Percentiles rank a stretch among this genome's conserved stretches.
These are phyloP conservation scores for Delichon dasypus DNA, from an alignment of 2,797 vertebrate species.

Conservation along the genomic window DNA sequence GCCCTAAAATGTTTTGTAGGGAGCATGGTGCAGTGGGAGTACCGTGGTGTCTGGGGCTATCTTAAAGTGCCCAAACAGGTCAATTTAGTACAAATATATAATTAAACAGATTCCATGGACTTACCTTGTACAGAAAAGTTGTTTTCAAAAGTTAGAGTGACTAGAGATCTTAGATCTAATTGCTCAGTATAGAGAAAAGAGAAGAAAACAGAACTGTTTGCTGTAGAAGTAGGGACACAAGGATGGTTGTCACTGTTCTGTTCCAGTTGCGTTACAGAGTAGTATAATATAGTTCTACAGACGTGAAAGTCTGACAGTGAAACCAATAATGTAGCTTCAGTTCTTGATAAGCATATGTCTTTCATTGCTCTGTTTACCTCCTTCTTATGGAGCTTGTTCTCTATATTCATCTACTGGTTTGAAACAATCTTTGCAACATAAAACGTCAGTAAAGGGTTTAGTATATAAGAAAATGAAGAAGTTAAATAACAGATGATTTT, in stretches of 20 bases:
- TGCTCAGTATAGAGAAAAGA: not conserved
- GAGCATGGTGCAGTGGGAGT: not conserved
- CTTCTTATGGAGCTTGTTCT: not conserved
- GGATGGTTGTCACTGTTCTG: not conserved
- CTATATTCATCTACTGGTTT: not conserved
- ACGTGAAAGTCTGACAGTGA: not conserved
- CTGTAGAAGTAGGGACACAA: not conserved
- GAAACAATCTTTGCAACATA: not conserved
- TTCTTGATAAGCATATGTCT: not conserved
- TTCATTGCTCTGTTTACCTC: not conserved
- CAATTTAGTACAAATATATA: not conserved
- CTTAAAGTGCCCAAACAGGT: not conserved
- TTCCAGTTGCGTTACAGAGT: not conserved
- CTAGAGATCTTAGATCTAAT: not conserved
- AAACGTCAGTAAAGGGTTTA: not conserved
- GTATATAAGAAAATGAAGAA: not conserved
- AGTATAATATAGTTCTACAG: not conserved
- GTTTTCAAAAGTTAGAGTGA: not conserved
- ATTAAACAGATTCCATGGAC: not conserved
- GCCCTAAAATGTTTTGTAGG: not conserved
- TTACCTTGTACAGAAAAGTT: not conserved
- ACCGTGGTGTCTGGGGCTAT: not conserved
- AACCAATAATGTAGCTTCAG: not conserved
- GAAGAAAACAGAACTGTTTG: rapidly evolving
- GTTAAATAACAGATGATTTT: not conserved